Evolutionary conservation across 2,888 invertebrate species (phyloP), one percentile per base, ranked within the genome.

Genomic region (Dascillus cervinus): DNA sequence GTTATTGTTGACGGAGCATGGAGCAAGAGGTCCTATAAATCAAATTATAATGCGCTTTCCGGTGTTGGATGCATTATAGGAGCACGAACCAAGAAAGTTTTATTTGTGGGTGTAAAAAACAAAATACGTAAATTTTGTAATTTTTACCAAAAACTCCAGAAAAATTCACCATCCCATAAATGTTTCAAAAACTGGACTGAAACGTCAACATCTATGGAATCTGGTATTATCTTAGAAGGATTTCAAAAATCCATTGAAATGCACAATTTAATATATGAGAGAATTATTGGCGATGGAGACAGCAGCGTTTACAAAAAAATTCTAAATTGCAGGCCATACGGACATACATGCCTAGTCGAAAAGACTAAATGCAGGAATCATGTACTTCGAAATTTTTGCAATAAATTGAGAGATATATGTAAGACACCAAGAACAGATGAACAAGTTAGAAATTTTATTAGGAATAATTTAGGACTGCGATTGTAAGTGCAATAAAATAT

Each of bases 21-120:
- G 51, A 35, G 34, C 9, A 49, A 52, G 35, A 23, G 50, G 11
- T 50, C 49, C 4, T 48, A 52, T 25, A 32, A 29, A 17, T 26
- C 26, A 2, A 38, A 37, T 19, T 46, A 37, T 22, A 31, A 39
- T 60, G 61, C 55, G 55, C 65, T 27, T n/a, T 43, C 46, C 11
- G 45, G 44, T 4, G 45, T 44, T 2, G 44, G 38, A 4, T 37
- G 34, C 14, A 44, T 44, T n/a, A 26, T 40, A 9, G 23, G 26
- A 13, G 17, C 20, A 13, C 2, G 22, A 13, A 26, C 26, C 10
- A 26, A 26, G 8, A 25, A 28, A 14, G 14, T 38, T 11, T 20
- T 33, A 11, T 38, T 26, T 14, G 8, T 31, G 13, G 26, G 29
- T 4, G 12, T 35, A 15, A 24, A 33, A 32, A 39, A 39, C 26